phyloP scores from a whole-genome alignment of 1,140 invertebrate genomes.

The Cydia pomonella region DNA sequence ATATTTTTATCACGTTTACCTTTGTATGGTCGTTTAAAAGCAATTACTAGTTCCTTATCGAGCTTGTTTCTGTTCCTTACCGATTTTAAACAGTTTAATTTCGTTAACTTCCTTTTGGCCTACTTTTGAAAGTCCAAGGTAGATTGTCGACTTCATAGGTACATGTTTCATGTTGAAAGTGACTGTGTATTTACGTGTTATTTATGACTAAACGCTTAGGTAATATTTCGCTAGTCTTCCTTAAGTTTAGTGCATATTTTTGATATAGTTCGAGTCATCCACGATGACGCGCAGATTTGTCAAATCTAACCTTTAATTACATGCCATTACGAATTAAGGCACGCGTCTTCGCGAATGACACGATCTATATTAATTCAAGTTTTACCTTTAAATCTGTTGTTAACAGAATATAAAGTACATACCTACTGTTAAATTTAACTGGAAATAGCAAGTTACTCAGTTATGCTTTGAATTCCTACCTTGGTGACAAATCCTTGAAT shows the following conservation, averaged over 20 bases:
- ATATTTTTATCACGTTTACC: constrained; percentile 19
- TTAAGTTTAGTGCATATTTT: not conserved
- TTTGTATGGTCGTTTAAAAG: constrained; percentile 12
- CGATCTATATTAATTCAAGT: not conserved
- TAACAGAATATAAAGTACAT: not conserved
- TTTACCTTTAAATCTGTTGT: not conserved
- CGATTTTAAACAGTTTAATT: constrained; percentile 21
- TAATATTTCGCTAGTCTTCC: not conserved
- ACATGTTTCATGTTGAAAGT: not conserved
- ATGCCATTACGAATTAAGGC: too few species aligned
- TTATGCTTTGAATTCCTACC: too few species aligned
- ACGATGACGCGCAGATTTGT: too few species aligned
- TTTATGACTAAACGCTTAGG: not conserved
- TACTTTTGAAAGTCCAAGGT: constrained; percentile 21
- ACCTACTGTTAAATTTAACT: not conserved
- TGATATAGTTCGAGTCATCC: too few species aligned
- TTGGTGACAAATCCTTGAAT: not conserved
- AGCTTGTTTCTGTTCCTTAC: constrained; percentile 16
- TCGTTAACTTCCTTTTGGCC: constrained; percentile 24
- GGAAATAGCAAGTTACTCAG: not conserved
- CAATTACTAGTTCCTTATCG: constrained; percentile 29
- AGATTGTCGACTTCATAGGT: not conserved
- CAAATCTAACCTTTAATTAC: too few species aligned
- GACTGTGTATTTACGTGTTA: not conserved
- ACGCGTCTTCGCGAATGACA: too few species aligned